phyloP scores from a whole-genome alignment of 2,888 invertebrate genomes.

The Camponotus fellah region DNA sequence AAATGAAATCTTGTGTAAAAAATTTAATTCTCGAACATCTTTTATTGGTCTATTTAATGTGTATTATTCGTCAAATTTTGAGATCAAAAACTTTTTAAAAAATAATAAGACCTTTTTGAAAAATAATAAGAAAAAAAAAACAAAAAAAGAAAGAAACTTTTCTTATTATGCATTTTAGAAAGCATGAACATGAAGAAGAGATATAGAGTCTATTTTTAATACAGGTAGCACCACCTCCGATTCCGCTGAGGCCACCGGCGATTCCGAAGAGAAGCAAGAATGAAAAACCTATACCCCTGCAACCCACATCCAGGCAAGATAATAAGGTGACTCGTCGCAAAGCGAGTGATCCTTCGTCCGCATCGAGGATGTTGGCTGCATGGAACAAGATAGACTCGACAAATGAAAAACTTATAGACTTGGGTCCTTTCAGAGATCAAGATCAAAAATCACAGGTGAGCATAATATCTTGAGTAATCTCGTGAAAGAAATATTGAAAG shows the following conservation, averaged over 20 bases:
- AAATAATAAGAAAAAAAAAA: not conserved
- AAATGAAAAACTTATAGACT: conserved; percentile 77
- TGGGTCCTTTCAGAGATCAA: conserved; percentile 65
- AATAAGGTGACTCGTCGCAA: conserved; percentile 60
- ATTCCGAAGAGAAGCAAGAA: conserved; percentile 86
- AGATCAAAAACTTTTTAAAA: not conserved
- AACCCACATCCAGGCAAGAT: conserved; percentile 36
- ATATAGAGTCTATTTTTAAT: not conserved
- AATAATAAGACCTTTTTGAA: not conserved
- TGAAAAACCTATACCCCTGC: conserved; percentile 81
- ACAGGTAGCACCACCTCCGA: conserved; percentile 85
- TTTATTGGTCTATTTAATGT: not conserved
- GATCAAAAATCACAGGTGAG: conserved; percentile 31
- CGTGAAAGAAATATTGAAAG: not conserved
- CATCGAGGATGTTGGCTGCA: conserved; percentile 59
- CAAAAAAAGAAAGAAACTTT: not conserved
- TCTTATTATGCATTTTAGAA: not conserved
- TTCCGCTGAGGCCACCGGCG: conserved; percentile 86
- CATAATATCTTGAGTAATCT: not conserved
- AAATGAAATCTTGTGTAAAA: not conserved
- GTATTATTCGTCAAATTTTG: not conserved
- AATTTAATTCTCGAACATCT: not conserved
- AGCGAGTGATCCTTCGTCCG: conserved; percentile 84
- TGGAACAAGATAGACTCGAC: conserved; percentile 67
- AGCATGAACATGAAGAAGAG: not conserved